Base-by-base conservation (phyloP, 2,113 vertebrate species). In the Epinephelus fuscoguttatus region DNA sequence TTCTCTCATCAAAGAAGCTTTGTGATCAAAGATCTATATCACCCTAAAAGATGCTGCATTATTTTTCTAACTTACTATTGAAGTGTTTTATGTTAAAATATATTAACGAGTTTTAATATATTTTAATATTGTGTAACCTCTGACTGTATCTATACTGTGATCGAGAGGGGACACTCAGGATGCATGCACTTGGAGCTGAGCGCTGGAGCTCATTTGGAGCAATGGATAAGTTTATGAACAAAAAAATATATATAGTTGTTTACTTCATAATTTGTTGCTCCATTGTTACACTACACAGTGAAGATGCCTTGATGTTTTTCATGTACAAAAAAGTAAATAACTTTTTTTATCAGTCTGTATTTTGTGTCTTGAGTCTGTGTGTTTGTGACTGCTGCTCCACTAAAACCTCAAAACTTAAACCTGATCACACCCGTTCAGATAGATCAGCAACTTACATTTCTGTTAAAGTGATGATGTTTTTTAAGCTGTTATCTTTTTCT, bases 1-100 rank as follows among this genome's bases (percentile, higher is more conserved):
- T 15, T 82, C 85, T 25, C 95, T 99, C 80, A 97, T 99, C 94
- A 97, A 94, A 93, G 97, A 97, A 57, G 91, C 92, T 69, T 72
- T 92, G 82, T 95, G 85, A 96, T 88, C 75, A 40, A 15, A 50
- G 14, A 17, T 0, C 13, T 37, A 2, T 14, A 52, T 30, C 1
- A 56, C 18, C 33, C 0, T 14, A 2, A 3, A 11, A 42, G 49
- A 76, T 73, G n/a, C 33, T 45, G 47, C 2, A 10, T n/a, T 55
- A 23, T 25, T 70, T 30, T 57, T 62, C 27, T 45, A 33, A 57
- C 6, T 69, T 61, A 52, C 33, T 59, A 18, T 27, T 50, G 0
- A 61, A 70, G 27, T 2, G 2, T 59, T 63, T 56, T 3, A 6
- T 80, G 5, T 61, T 55, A 1, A 50, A 57, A 63, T 33, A 27